Base-by-base conservation (phyloP, 1,140 invertebrate genomes). In the Calephelis nemesis region DNA sequence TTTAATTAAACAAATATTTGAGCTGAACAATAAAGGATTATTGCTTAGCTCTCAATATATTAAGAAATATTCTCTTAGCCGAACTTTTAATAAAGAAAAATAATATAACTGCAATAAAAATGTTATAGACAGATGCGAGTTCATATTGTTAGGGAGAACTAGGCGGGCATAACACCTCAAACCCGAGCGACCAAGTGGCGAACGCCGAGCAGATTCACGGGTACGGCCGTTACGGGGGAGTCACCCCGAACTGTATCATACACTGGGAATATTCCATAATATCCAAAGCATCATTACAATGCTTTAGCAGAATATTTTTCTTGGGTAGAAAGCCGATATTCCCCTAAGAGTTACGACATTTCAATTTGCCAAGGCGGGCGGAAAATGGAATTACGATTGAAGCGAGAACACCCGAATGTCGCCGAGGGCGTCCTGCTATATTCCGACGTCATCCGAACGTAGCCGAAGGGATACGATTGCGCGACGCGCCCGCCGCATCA, bases 301-400 rank as follows among this genome's bases (percentile, higher is more conserved):
- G 84, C 83, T 85, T 88, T 85, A 84, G 82, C 74, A 83, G 86
- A 88, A 88, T 87, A 90, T 91, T 91, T 91, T 91, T 90, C 87
- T 89, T 85, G 82, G 83, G 83, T 83, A 88, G 87, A 90, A 90
- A 92, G 83, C 87, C 86, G 87, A 91, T 87, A 92, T 91, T 91
- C 90, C 89, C 91, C 85, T 78, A 91, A 91, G 92, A 92, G 85
- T 91, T 91, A 91, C 90, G 89, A 90, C 90, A 90, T 92, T 92
- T 92, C 92, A 92, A 92, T 92, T 92, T 92, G 90, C 90, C 88
- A 91, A 92, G 88, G 90, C 90, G 90, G 87, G 87, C 88, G 90
- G 90, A 92, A 92, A 92, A 92, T 92, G 88, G 88, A 88, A 92
- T 92, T 91, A 90, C 88, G 88, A 90, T 90, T 90, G 87, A 83